These are phyloP conservation scores for Rotaria sp. DNA, from an alignment of 2,888 invertebrate genomes.

Conservation along the genomic window DNA sequence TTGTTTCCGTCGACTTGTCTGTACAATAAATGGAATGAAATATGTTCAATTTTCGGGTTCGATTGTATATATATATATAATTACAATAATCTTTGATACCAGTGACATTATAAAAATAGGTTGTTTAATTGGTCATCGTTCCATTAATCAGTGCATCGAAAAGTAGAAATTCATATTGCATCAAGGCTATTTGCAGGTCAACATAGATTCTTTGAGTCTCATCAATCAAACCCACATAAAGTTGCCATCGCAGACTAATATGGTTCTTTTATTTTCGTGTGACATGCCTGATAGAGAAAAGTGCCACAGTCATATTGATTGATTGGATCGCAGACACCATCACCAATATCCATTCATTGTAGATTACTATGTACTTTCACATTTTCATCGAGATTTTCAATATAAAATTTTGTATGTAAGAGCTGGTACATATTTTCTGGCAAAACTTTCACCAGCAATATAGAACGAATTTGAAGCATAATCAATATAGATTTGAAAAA, in stretches of 20 bases:
- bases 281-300: background rate
- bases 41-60: constrained; percentile 46
- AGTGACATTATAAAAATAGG: constrained; percentile 50
- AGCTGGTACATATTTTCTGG: constrained; percentile 70
- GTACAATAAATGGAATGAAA: constrained; percentile 49
- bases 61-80: constrained; percentile 45
- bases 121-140: constrained; percentile 46
- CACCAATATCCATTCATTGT: constrained; percentile 50
- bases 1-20: constrained; percentile 63
- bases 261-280: too few species aligned
- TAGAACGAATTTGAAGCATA: constrained; percentile 70
- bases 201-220: background rate
- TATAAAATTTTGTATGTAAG: constrained; percentile 55
- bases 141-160: constrained; percentile 47
- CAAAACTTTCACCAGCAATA: constrained; percentile 64
- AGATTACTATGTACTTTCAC: constrained; percentile 46
- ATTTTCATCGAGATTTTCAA: constrained; percentile 43
- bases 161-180: background rate
- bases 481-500: constrained; percentile 74
- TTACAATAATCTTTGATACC: constrained; percentile 50
- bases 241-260: background rate
- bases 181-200: background rate
- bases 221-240: background rate
- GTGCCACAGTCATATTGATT: background rate
- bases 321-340: constrained; percentile 51